phyloP scores from a whole-genome alignment of 2,888 invertebrate species.

The Mesorhabditis spiculigera region DNA sequence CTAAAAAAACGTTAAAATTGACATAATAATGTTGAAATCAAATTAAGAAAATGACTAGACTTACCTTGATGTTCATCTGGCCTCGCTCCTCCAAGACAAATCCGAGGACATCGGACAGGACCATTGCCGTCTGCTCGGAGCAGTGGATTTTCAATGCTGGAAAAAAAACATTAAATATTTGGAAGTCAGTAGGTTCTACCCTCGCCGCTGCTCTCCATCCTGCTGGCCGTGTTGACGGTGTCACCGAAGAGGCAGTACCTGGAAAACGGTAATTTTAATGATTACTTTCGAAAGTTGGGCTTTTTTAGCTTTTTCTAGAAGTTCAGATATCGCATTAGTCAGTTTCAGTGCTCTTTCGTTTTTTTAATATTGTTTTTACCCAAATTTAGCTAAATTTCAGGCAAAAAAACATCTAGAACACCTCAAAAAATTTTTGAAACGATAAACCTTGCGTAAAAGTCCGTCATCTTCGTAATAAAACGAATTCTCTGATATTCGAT shows the following conservation, averaged over 20 bases:
- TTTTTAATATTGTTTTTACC: no score
- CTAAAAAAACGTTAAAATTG: conserved; percentile 19
- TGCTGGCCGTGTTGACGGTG: conserved; percentile 61
- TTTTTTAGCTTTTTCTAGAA: not conserved
- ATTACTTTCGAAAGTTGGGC: not conserved
- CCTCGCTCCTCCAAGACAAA: conserved; percentile 55
- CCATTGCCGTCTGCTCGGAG: conserved; percentile 43
- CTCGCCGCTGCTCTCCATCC: conserved; percentile 75
- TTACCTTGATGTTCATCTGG: conserved; percentile 45
- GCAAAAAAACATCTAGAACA: no score
- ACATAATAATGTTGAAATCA: not conserved
- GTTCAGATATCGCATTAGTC: no score
- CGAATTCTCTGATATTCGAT: not conserved
- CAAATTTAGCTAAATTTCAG: no score
- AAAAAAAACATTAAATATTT: not conserved
- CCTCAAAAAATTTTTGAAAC: no score
- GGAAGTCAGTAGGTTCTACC: conserved; percentile 63
- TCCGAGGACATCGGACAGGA: conserved; percentile 33
- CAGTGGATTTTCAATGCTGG: conserved; percentile 54
- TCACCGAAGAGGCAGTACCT: conserved; percentile 60
- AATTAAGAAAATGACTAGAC: not conserved
- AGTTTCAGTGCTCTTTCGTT: no score
- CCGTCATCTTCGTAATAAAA: not conserved
- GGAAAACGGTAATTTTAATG: not conserved
- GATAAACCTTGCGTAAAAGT: not conserved